phyloP scores from a whole-genome alignment of 2,113 vertebrate genomes.

The Ranitomeya imitator region DNA sequence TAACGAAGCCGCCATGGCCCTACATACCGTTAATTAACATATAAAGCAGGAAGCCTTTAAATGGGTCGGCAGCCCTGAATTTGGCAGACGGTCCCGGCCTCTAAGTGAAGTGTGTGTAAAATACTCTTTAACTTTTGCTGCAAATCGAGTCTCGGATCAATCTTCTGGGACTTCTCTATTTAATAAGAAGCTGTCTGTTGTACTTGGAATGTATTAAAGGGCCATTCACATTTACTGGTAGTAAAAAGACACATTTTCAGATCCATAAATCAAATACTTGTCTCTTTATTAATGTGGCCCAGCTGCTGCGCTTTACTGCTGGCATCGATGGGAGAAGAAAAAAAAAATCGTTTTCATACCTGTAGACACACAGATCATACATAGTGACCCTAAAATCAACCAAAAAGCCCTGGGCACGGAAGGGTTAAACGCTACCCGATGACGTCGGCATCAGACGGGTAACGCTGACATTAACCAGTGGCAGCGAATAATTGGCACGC shows the following conservation, averaged over 20 bases:
- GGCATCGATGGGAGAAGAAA: background rate
- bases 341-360: background rate
- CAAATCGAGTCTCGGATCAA: slow-evolving; percentile 62
- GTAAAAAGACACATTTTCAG: slow-evolving; percentile 55
- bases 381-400: background rate
- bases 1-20: slow-evolving; percentile 62
- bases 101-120: slow-evolving; percentile 62
- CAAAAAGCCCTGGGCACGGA: background rate
- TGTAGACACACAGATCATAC: background rate
- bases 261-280: slow-evolving; percentile 51
- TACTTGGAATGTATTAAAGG: slow-evolving; percentile 63
- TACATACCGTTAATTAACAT: slow-evolving; percentile 71
- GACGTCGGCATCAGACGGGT: background rate
- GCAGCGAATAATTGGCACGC: background rate
- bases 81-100: slow-evolving; percentile 61
- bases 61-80: slow-evolving; percentile 65
- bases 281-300: slow-evolving; percentile 46
- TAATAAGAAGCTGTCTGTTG: slow-evolving; percentile 63
- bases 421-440: background rate
- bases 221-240: slow-evolving; percentile 49
- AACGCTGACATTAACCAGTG: background rate
- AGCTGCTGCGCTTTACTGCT: slow-evolving; percentile 41
- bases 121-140: slow-evolving; percentile 60
- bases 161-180: slow-evolving; percentile 64
- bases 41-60: slow-evolving; percentile 70